Evolutionary conservation across 2,113 vertebrate genomes (phyloP).

Genomic region (Larimichthys polyactis): DNA sequence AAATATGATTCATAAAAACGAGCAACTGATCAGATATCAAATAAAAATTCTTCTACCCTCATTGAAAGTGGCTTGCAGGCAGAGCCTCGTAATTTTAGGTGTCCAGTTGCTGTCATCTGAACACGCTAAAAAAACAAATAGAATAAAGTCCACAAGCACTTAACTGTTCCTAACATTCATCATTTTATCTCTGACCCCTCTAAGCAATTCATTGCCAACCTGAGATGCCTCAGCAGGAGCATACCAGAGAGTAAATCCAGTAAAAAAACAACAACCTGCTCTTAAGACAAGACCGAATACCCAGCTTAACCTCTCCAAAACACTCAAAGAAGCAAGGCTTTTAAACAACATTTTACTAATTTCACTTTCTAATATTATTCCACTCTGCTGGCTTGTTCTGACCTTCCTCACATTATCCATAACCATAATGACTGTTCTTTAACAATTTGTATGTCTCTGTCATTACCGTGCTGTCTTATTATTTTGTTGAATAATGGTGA

Average conservation of each 20-base stretch:
- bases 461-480: conserved; percentile 9
- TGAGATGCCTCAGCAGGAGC: background rate
- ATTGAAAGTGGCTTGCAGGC: background rate
- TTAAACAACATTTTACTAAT: background rate
- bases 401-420: conserved; percentile 13
- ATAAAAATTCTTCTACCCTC: background rate
- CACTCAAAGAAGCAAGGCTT: background rate
- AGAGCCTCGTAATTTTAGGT: background rate
- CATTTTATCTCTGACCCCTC: background rate
- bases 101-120: background rate
- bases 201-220: background rate
- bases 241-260: background rate
- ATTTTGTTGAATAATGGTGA: conserved; percentile 4
- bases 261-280: background rate
- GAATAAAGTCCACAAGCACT: background rate
- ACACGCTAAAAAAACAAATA: no score
- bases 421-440: background rate
- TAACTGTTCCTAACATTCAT: background rate
- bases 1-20: no score
- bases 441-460: background rate
- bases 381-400: conserved; percentile 18
- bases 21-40: no score
- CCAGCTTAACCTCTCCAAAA: conserved; percentile 8
- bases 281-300: background rate
- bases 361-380: conserved; percentile 14